phyloP scores from a whole-genome alignment of 1,140 invertebrate species.

The Hyphantria cunea region DNA sequence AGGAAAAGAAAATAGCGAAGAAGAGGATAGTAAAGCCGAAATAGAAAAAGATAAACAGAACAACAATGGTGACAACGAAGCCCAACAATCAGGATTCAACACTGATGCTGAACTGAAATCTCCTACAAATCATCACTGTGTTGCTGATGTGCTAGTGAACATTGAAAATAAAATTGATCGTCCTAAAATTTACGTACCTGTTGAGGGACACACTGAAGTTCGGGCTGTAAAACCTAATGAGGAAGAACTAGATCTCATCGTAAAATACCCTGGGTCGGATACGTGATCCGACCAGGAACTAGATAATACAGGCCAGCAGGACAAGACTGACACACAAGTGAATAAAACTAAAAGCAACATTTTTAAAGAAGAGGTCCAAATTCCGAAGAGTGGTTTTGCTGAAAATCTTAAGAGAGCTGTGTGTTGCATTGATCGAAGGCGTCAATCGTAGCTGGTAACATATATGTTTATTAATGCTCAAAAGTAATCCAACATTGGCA shows the following conservation, averaged over 20 bases:
- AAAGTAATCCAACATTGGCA: slow-evolving; percentile 10
- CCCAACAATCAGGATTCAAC: slow-evolving; percentile 43
- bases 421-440: slow-evolving; percentile 70
- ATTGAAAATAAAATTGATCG: slow-evolving; percentile 71
- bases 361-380: slow-evolving; percentile 63
- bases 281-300: slow-evolving; percentile 79
- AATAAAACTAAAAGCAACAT: slow-evolving; percentile 43
- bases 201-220: slow-evolving; percentile 61
- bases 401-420: slow-evolving; percentile 72
- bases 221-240: slow-evolving; percentile 64
- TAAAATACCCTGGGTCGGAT: slow-evolving; percentile 75
- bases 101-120: slow-evolving; percentile 59
- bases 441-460: slow-evolving; percentile 55
- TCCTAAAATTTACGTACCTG: slow-evolving; percentile 50
- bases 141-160: slow-evolving; percentile 70
- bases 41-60: slow-evolving; percentile 64
- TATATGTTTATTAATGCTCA: not conserved
- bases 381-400: slow-evolving; percentile 64
- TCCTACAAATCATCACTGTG: slow-evolving; percentile 56
- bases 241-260: slow-evolving; percentile 78
- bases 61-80: slow-evolving; percentile 51
- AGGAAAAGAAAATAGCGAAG: slow-evolving; percentile 72
- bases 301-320: slow-evolving; percentile 43
- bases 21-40: slow-evolving; percentile 62
- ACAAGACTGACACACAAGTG: slow-evolving; percentile 60